Conservation (phyloP, 2,797 vertebrate genomes). For the Onychomys arenicola region DNA sequence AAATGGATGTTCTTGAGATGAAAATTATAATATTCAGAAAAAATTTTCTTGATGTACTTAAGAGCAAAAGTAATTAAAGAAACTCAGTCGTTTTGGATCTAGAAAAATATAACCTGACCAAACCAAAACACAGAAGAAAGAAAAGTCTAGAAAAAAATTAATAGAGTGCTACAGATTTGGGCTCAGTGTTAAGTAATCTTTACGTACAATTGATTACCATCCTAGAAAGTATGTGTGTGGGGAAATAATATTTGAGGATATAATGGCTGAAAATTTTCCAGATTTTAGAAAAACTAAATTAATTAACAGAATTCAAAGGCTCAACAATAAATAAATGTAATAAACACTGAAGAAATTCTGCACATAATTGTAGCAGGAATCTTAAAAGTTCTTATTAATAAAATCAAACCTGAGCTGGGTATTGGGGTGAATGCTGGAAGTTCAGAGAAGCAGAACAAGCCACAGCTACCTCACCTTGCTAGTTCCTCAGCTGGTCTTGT, state of each 20-base stretch:
- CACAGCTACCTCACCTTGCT: too few relatives aligned
- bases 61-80: constrained; percentile 1
- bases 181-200: neutral
- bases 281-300: constrained; percentile 2
- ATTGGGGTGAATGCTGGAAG: too few relatives aligned
- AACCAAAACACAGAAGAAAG: neutral
- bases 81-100: neutral
- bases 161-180: neutral
- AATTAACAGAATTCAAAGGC: neutral
- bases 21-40: neutral
- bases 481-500: too few relatives aligned
- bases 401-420: too few relatives aligned
- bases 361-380: too few relatives aligned
- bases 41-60: constrained; percentile 6
- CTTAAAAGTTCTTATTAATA: too few relatives aligned
- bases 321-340: neutral
- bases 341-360: neutral
- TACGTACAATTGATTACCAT: neutral
- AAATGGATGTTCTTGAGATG: neutral
- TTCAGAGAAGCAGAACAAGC: too few relatives aligned
- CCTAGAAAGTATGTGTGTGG: neutral
- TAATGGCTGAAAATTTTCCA: neutral
- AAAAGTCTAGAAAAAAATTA: neutral
- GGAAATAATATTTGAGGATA: neutral
- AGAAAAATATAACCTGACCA: neutral